phyloP scores from a whole-genome alignment of 2,113 vertebrate species.

The Condylura cristata region DNA sequence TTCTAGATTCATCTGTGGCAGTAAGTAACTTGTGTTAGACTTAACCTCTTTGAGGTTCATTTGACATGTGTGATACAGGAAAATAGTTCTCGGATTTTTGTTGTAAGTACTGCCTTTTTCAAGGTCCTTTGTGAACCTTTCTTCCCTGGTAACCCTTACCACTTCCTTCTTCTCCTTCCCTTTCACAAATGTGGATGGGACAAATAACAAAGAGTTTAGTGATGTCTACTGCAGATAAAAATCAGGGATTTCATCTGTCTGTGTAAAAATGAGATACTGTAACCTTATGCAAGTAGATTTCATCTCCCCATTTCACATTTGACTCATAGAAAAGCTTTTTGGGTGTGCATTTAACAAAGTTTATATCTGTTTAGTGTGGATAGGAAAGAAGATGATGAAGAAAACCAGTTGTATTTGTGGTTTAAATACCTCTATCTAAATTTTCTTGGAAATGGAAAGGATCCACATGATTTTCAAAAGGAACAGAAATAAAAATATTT shows the following conservation, averaged over 20 bases:
- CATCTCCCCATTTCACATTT: neutral
- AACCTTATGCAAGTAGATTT: slow-evolving; percentile 40
- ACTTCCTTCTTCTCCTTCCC: neutral
- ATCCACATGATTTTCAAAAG: neutral
- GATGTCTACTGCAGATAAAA: neutral
- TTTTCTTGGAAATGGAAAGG: neutral
- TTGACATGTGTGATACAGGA: neutral
- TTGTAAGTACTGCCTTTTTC: neutral
- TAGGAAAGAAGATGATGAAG: neutral
- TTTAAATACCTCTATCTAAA: neutral
- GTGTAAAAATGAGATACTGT: neutral
- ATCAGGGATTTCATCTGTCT: neutral
- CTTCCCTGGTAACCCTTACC: neutral
- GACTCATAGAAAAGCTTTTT: slow-evolving; percentile 17
- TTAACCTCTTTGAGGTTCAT: neutral
- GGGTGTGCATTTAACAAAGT: neutral
- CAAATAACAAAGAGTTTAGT: neutral
- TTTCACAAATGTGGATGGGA: neutral
- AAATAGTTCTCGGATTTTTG: neutral
- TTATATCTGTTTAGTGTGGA: neutral
- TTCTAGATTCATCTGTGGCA: neutral
- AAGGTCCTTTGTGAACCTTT: neutral
- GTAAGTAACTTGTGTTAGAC: neutral
- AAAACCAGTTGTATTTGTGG: neutral
- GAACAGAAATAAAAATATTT: neutral